phyloP scores from a whole-genome alignment of 2,797 vertebrate species.

The Falco rusticolus region DNA sequence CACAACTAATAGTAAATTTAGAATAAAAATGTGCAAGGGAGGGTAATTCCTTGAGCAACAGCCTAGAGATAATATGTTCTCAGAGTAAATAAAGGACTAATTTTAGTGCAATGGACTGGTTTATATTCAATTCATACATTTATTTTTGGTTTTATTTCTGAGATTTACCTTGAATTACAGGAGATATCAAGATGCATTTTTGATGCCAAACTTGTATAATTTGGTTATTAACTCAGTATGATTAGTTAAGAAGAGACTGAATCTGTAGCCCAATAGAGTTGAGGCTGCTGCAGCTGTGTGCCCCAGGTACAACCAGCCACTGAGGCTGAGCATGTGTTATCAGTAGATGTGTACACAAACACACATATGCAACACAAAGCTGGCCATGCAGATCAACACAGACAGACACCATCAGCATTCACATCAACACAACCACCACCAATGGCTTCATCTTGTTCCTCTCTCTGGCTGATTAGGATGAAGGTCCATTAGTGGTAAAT shows the following conservation, averaged over 20 bases:
- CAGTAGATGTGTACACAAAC: neutral
- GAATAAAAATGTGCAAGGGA: neutral
- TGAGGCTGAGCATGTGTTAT: neutral
- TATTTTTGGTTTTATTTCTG: neutral
- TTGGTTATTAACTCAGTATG: neutral
- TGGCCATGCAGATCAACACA: neutral
- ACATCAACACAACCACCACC: neutral
- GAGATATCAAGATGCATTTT: accelerated
- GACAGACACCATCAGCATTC: neutral
- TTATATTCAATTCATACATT: neutral
- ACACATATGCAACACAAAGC: neutral
- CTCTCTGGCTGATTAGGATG: neutral
- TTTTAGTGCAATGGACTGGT: neutral
- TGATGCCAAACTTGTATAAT: neutral
- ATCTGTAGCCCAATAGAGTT: neutral
- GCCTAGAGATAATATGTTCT: neutral
- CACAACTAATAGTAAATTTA: neutral
- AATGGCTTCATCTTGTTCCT: neutral
- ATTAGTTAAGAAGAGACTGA: neutral
- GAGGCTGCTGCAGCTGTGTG: neutral
- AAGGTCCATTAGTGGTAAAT: neutral
- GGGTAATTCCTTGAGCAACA: neutral
- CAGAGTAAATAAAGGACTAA: neutral
- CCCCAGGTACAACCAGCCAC: neutral
- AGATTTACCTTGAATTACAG: neutral